Evolutionary conservation across 1,140 invertebrate species (phyloP).

Genomic region (Venustaconcha ellipsiformis): DNA sequence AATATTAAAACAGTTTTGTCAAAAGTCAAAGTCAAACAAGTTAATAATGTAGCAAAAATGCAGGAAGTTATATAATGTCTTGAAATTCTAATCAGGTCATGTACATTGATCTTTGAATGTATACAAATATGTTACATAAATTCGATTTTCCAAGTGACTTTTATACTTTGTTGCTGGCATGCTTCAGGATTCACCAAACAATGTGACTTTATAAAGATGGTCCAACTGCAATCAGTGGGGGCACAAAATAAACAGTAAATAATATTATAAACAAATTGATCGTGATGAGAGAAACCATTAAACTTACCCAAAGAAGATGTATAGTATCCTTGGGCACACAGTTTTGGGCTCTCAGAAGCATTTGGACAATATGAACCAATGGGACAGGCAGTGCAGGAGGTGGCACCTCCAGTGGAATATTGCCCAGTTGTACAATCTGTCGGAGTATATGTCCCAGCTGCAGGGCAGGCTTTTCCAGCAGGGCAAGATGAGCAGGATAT

Average conservation of each 20-base stretch:
- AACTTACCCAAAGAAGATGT: slow-evolving; percentile 46
- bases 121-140: background rate
- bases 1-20: too few relatives aligned
- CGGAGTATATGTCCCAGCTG: slow-evolving; percentile 43
- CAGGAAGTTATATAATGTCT: too few relatives aligned
- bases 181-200: background rate
- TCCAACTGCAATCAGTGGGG: background rate
- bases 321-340: slow-evolving; percentile 48
- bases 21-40: too few relatives aligned
- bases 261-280: too few relatives aligned
- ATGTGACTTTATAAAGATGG: background rate
- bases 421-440: slow-evolving; percentile 44
- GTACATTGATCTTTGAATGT: too few relatives aligned
- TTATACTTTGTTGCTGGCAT: background rate
- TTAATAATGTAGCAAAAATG: too few relatives aligned
- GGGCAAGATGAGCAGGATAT: slow-evolving; percentile 49
- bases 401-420: slow-evolving; percentile 44
- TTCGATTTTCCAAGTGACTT: background rate
- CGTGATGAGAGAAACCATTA: background rate
- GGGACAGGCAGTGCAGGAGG: slow-evolving; percentile 53
- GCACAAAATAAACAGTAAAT: background rate
- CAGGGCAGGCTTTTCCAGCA: slow-evolving; percentile 47
- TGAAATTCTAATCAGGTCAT: too few relatives aligned
- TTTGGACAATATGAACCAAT: slow-evolving; percentile 50
- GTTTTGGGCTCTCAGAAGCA: slow-evolving; percentile 27